Conservation (phyloP, 2,888 invertebrate genomes). For the Fissipunctia ypsillon region DNA sequence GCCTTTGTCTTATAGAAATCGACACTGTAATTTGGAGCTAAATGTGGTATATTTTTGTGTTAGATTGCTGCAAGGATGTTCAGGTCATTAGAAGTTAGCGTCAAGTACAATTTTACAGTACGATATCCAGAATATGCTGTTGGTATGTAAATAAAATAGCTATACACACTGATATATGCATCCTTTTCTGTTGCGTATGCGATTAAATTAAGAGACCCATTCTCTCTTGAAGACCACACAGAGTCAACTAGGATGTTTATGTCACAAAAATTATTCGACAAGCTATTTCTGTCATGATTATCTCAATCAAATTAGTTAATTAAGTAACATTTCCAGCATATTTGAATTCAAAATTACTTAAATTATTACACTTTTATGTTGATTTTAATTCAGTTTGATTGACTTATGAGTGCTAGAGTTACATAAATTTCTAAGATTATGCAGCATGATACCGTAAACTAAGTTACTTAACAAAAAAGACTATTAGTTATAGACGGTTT, state of each 20-base stretch:
- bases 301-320: constrained; percentile 56
- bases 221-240: constrained; percentile 51
- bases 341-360: constrained; percentile 45
- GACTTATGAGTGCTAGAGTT: constrained; percentile 56
- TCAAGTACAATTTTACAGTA: constrained; percentile 18
- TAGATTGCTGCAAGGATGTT: constrained; percentile 45
- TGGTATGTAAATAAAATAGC: constrained; percentile 27
- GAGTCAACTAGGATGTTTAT: constrained; percentile 29
- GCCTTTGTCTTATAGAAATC: constrained; percentile 66
- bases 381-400: constrained; percentile 43
- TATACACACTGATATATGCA: constrained; percentile 21
- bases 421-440: constrained; percentile 29
- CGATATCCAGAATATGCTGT: not conserved
- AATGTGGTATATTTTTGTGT: constrained; percentile 50
- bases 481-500: not conserved
- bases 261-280: constrained; percentile 34
- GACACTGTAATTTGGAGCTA: constrained; percentile 62
- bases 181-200: constrained; percentile 23
- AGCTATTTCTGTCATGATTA: constrained; percentile 52
- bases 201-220: constrained; percentile 33
- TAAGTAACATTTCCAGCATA: constrained; percentile 43
- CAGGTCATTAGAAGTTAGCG: constrained; percentile 20
- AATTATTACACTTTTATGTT: constrained; percentile 53
- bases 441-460: not conserved
- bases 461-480: not conserved